Percentiles rank a stretch among this genome's conserved stretches.
These are phyloP conservation scores for Aphidius gifuensis DNA, from an alignment of 1,140 invertebrate genomes.

Conservation along the genomic window DNA sequence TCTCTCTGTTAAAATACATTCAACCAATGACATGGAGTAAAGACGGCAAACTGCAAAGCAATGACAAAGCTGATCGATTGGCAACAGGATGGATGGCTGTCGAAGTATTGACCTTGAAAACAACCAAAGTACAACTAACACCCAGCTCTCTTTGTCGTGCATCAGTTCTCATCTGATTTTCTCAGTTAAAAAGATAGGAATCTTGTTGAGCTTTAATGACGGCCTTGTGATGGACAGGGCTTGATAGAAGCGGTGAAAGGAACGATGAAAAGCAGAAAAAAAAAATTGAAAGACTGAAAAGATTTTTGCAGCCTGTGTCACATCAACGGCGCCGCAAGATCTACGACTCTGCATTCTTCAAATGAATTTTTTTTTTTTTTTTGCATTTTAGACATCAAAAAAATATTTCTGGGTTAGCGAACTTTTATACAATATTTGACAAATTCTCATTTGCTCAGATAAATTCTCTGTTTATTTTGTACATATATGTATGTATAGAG, in stretches of 20 bases:
- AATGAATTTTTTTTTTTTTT: background rate
- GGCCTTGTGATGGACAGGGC: conserved; percentile 44
- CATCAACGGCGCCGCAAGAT: conserved; percentile 49
- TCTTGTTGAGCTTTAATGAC: conserved; percentile 46
- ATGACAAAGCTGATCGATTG: conserved; percentile 40
- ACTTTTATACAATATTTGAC: no score
- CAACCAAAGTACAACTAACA: conserved; percentile 4
- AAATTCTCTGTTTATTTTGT: no score
- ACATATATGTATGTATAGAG: no score
- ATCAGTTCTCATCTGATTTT: conserved; percentile 22
- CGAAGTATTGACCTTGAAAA: conserved; percentile 41
- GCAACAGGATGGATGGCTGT: conserved; percentile 40
- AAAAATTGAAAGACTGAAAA: conserved; percentile 21
- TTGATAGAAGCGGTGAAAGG: conserved; percentile 30
- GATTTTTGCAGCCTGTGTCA: conserved; percentile 34
- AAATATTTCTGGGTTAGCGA: no score
- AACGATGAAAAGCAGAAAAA: conserved; percentile 24
- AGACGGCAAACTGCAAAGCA: conserved; percentile 18
- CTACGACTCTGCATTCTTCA: conserved; percentile 36
- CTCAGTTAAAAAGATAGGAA: conserved; percentile 44
- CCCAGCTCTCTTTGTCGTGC: conserved; percentile 15
- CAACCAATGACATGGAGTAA: background rate
- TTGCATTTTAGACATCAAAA: no score
- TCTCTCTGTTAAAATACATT: background rate
- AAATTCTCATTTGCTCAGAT: no score